Evolutionary conservation across 1,140 invertebrate species (phyloP), one percentile per base, ranked within the genome.

Genomic region (Tetraneura akinire): DNA sequence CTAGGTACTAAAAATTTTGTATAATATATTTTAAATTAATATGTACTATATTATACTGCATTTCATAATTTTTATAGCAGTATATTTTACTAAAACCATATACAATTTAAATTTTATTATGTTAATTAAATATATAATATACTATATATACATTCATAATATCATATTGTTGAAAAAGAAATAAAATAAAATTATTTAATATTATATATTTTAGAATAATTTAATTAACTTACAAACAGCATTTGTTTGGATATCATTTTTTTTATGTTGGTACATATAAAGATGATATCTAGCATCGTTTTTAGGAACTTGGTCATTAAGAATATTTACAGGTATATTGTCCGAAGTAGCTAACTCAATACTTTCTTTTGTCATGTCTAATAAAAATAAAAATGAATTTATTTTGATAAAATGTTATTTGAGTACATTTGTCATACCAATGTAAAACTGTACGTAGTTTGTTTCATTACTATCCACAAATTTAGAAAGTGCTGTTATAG

Each of bases 261-360:
- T 92, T 0, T 91, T 93, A 86, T 98, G 96, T 82, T 92, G 91
- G 86, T 95, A 98, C 82, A 91, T 90, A 85, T 93, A 97, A 6
- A 99, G 86, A 88, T 98, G 96, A 86, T 98, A 98, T 84, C 96
- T 90, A 16, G 94, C 95, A 84, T 90, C 88, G 84, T 97, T 92
- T 3, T 87, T 88, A 66, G 96, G 96, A 81, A 98, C 90, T 86
- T 92, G 90, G 3, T 88, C 88, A 0, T 91, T 89, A 57, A 98
- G 85, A 83, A 91, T 89, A 23, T 42, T 70, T 14, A 82, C 53
- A 32, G 78, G 23, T n/a, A 83, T 55, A 51, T 80, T 74, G 23
- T 73, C 82, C 14, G 68, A 60, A 74, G 78, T 81, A 55, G 74
- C 82, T 26, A 83, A 80, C n/a, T 82, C 55, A 21, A 83, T 83